Evolutionary conservation across 2,888 invertebrate genomes (phyloP).

Genomic region (Temnothorax ravouxi): DNA sequence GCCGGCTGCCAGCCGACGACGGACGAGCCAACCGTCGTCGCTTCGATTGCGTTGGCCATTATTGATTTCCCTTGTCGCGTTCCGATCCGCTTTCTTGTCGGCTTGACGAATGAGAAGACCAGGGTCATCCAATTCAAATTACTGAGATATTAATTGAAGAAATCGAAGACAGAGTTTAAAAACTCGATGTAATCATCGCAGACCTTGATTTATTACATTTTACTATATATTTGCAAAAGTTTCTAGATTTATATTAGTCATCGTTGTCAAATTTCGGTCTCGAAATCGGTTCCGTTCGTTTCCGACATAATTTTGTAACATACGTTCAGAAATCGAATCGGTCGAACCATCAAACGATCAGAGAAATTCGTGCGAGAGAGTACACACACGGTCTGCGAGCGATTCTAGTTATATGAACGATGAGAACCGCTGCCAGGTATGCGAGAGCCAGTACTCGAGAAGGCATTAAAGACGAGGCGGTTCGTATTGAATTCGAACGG

Average conservation of each 20-base stretch:
- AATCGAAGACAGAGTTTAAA: not conserved
- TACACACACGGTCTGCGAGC: conserved; percentile 21
- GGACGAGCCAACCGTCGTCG: not conserved
- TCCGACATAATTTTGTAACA: not conserved
- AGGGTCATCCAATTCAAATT: not conserved
- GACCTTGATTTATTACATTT: not conserved
- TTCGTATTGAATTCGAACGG: conserved; percentile 58
- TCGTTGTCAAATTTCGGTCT: not conserved
- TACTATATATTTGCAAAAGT: not conserved
- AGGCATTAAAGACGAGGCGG: conserved; percentile 61
- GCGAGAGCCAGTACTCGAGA: conserved; percentile 63
- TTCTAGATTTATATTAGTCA: not conserved
- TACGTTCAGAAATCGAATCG: not conserved
- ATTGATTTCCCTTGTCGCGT: conserved; percentile 27
- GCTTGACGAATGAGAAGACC: not conserved
- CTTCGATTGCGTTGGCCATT: conserved; percentile 30
- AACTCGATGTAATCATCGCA: not conserved
- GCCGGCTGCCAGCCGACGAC: not conserved
- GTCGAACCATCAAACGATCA: not conserved
- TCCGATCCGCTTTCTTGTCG: conserved; percentile 13
- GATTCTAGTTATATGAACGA: not conserved
- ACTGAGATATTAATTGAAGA: not conserved
- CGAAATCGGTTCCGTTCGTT: not conserved
- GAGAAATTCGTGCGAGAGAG: not conserved
- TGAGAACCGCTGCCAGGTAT: conserved; percentile 76